Conservation (phyloP, 1,140 invertebrate species). For the Stratiolaelaps scimitus region DNA sequence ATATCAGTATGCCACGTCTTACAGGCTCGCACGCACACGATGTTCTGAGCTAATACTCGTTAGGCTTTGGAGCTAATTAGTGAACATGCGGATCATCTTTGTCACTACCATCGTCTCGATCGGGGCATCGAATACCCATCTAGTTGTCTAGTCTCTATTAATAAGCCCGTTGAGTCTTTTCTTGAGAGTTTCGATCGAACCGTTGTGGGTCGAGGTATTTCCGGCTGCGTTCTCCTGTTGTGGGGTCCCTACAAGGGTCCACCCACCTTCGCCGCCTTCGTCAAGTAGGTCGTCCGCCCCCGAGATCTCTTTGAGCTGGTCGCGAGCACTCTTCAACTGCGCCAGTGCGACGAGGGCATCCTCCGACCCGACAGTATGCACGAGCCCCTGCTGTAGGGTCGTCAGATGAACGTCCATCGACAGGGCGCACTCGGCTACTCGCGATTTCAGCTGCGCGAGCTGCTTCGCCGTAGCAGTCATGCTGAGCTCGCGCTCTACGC, state of each 20-base stretch:
- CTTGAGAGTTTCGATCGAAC: slow-evolving; percentile 9
- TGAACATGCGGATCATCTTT: too few relatives aligned
- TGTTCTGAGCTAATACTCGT: too few relatives aligned
- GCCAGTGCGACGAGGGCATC: neutral
- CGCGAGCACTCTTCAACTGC: slow-evolving; percentile 17
- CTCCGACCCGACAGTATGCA: neutral
- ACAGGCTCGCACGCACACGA: too few relatives aligned
- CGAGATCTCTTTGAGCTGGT: slow-evolving; percentile 22
- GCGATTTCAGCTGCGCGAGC: neutral
- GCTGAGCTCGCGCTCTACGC: neutral
- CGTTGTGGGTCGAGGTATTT: neutral
- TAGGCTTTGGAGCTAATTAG: too few relatives aligned
- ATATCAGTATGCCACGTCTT: too few relatives aligned
- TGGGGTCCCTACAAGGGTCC: slow-evolving; percentile 8
- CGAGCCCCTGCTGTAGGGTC: neutral
- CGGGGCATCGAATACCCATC: too few relatives aligned
- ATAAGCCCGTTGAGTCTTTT: slow-evolving; percentile 15
- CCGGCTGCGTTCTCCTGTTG: neutral
- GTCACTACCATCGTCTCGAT: too few relatives aligned
- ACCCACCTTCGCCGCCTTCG: neutral
- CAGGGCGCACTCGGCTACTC: slow-evolving; percentile 13
- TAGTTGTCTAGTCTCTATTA: neutral
- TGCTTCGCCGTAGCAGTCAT: slow-evolving; percentile 10
- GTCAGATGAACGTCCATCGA: slow-evolving; percentile 3
- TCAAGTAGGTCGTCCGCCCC: slow-evolving; percentile 10